Conservation (phyloP, 2,113 vertebrate genomes). For the Leucoraja erinaceus region DNA sequence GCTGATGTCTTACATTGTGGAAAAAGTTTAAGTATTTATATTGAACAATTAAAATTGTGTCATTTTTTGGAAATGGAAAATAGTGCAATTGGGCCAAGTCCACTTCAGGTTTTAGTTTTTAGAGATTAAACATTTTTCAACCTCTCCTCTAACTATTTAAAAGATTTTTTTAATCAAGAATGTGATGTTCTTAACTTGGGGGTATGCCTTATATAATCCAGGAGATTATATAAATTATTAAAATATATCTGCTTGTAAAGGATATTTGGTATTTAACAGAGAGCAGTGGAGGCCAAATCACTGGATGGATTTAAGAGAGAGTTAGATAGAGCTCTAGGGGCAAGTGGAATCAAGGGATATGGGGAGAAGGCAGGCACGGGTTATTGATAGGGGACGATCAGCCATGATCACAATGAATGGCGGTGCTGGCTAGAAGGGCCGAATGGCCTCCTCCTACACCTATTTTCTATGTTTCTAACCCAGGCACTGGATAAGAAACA, state of each 20-base stretch:
- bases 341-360: too few relatives aligned
- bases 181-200: not conserved
- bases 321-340: too few relatives aligned
- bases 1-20: not conserved
- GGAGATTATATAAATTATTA: not conserved
- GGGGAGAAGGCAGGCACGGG: too few relatives aligned
- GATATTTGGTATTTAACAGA: not conserved
- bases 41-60: not conserved
- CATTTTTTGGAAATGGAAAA: not conserved
- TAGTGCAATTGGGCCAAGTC: too few relatives aligned
- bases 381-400: too few relatives aligned
- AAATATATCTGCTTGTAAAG: not conserved
- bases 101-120: not conserved
- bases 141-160: not conserved
- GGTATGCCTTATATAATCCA: not conserved
- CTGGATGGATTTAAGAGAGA: too few relatives aligned
- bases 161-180: not conserved
- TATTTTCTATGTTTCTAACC: not conserved
- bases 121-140: not conserved
- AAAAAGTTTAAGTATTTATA: not conserved
- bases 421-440: too few relatives aligned
- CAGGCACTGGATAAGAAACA: not conserved
- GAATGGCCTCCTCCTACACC: too few relatives aligned
- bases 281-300: too few relatives aligned
- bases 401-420: too few relatives aligned